Evolutionary conservation across 2,113 vertebrate genomes (phyloP), one percentile per base, ranked within the genome.

Genomic region (Notarius quadriscutis): DNA sequence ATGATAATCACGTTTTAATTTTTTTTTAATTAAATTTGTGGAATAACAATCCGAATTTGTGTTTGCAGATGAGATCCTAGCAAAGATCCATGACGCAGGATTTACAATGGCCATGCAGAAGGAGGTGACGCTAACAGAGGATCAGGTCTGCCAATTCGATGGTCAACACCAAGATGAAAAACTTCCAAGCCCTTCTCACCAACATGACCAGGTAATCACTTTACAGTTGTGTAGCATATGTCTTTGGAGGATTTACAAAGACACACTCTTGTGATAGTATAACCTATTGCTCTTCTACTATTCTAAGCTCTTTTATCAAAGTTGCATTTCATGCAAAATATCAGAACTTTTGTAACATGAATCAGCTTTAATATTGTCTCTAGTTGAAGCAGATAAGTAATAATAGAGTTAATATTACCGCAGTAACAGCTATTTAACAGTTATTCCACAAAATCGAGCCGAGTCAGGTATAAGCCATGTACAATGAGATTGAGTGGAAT

Each of bases 121-220:
- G 88, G 91, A 96, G 87, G 74, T 91, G 77, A 93, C 89, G 81
- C 71, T 93, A 88, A 94, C 93, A 41, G 94, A 96, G 78, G 94
- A 96, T 69, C 94, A 96, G 89, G 93, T 95, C 78, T 90, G 88
- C 69, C 93, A 94, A 74, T 96, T 97, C 90, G 96, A 96, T 91
- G 75, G 62, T 81, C 91, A 95, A 51, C 94, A 95, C 12, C 60
- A 81, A 57, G 91, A 95, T 18, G 81, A 94, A 94, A 27, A 93
- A 93, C 88, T 93, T 94, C 79, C 92, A 93, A 67, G 91, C 90
- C 9, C 93, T 96, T 30, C 91, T 93, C 0, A 67, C 85, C 77
- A 95, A 65, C 30, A 94, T 94, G 94, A 96, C 92, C 86, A 95
- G 94, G 94, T 95, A 90, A 91, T 62, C 50, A 27, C 27, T 58